Percentiles rank a stretch among this genome's conserved stretches.
phyloP scores from a whole-genome alignment of 2,888 invertebrate genomes.

The Orthonychiurus folsomi region DNA sequence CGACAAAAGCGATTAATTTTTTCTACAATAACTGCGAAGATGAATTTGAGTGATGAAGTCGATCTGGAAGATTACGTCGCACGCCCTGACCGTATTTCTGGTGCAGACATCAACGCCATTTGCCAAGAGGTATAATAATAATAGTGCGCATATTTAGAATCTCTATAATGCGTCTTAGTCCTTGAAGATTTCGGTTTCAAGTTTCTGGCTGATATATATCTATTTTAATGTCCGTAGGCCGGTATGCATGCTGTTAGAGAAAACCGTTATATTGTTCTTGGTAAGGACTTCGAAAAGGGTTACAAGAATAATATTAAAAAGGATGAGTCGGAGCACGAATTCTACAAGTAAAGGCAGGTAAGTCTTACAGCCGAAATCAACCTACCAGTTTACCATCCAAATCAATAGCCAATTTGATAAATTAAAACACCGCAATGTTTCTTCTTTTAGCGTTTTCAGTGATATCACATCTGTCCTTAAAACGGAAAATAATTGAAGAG shows the following conservation, averaged over 20 bases:
- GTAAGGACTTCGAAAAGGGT: slow-evolving; percentile 99
- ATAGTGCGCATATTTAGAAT: too few relatives aligned
- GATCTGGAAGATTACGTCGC: slow-evolving; percentile 99
- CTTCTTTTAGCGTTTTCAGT: too few relatives aligned
- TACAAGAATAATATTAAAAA: slow-evolving; percentile 99
- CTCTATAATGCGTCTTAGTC: too few relatives aligned
- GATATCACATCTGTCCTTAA: too few relatives aligned
- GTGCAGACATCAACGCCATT: slow-evolving; percentile 98
- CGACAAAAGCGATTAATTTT: slow-evolving; percentile 88
- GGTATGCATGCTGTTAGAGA: slow-evolving; percentile 99
- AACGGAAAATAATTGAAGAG: too few relatives aligned
- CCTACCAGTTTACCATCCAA: too few relatives aligned
- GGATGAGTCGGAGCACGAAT: slow-evolving; percentile 98
- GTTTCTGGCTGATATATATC: neutral
- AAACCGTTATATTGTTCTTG: slow-evolving; percentile 95
- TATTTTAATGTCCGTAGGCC: slow-evolving; percentile 53
- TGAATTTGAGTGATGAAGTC: slow-evolving; percentile 97
- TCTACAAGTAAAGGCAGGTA: slow-evolving; percentile 89
- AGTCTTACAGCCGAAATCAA: too few relatives aligned
- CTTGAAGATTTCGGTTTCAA: too few relatives aligned
- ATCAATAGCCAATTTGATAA: too few relatives aligned
- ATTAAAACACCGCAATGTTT: too few relatives aligned
- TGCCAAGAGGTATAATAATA: slow-evolving; percentile 70
- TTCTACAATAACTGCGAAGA: slow-evolving; percentile 90
- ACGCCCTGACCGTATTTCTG: slow-evolving; percentile 95